Conservation (phyloP, 1,140 invertebrate genomes). For the Bradysia coprophila region DNA sequence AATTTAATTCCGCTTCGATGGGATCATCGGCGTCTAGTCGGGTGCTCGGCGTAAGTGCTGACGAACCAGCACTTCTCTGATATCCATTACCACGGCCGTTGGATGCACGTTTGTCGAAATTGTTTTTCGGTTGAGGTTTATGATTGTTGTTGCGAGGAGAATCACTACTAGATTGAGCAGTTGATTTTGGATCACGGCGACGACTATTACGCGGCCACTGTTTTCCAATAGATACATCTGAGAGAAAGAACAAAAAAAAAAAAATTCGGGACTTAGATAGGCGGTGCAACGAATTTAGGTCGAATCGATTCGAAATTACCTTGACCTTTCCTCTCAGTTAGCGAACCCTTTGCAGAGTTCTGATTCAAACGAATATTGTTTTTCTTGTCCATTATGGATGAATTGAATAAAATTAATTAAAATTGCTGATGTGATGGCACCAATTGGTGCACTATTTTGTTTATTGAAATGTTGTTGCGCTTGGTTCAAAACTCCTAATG, state of each 20-base stretch:
- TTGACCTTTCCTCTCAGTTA: background rate
- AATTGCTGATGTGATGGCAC: too few species aligned
- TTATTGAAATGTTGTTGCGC: too few species aligned
- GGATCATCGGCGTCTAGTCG: slow-evolving; percentile 11
- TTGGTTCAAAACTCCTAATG: too few species aligned
- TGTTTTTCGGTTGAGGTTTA: slow-evolving; percentile 12
- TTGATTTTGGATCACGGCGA: slow-evolving; percentile 14
- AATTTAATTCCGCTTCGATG: slow-evolving; percentile 54
- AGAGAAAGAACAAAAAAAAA: slow-evolving; percentile 10
- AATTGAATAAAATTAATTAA: too few species aligned
- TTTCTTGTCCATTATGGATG: too few species aligned
- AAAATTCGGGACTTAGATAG: slow-evolving; percentile 9
- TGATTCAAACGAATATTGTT: background rate
- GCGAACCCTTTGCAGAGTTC: background rate
- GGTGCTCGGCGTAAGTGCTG: slow-evolving; percentile 7
- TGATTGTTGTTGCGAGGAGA: slow-evolving; percentile 7
- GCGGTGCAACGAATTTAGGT: too few species aligned
- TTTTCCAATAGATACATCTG: slow-evolving; percentile 18
- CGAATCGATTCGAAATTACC: too few species aligned
- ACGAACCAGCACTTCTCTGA: background rate
- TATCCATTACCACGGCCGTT: slow-evolving; percentile 7
- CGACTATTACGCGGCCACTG: slow-evolving; percentile 12
- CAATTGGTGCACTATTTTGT: too few species aligned
- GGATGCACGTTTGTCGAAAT: slow-evolving; percentile 21
- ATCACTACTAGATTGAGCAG: slow-evolving; percentile 12